Evolutionary conservation across 2,888 invertebrate genomes (phyloP), one percentile per base, ranked within the genome.

Genomic region (Gibbula magus): DNA sequence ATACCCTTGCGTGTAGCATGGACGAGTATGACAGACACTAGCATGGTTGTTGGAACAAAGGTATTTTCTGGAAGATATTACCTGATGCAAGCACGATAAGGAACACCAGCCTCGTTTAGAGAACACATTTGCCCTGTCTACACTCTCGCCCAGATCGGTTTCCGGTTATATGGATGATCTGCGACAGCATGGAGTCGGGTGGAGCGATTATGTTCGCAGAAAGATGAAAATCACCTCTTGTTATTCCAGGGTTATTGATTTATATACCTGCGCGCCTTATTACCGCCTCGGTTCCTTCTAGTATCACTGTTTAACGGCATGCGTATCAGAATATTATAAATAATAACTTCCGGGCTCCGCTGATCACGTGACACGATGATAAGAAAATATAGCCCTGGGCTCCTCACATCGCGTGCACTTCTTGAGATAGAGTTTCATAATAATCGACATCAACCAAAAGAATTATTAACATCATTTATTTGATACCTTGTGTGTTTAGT

Each of bases 201-300:
- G 20, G 70, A 70, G 35, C 35, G 39, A 70, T 70, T 70, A 70
- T 70, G 29, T 70, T 18, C 39, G 35, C 39, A 35, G 39, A 70
- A 20, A 35, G 70, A 70, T 70, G 70, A 70, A 70, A 70, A 70
- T 70, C 70, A 70, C 32, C 70, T 39, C 70, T 70, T 35, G 70
- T 35, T 70, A 70, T 39, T 70, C 35, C 70, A 20, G n/a, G 32
- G 20, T 13, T 70, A 70, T 70, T 20, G 70, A 70, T 70, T 70
- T 4, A 32, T 70, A 35, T 70, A 32, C 35, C 70, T 39, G 39
- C 32, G n/a, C 70, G 29, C 20, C 70, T 35, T 70, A 35, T 70
- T 35, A 32, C 20, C 20, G 32, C 20, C 70, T n/a, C 8, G 29
- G 20, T 29, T 70, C 39, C 10, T 39, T 20, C 35, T n/a, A 16